A percentile compares a stretch with the other conserved stretches of the same genome.
phyloP scores from a whole-genome alignment of 2,888 invertebrate genomes.

The Plutella xylostella region DNA sequence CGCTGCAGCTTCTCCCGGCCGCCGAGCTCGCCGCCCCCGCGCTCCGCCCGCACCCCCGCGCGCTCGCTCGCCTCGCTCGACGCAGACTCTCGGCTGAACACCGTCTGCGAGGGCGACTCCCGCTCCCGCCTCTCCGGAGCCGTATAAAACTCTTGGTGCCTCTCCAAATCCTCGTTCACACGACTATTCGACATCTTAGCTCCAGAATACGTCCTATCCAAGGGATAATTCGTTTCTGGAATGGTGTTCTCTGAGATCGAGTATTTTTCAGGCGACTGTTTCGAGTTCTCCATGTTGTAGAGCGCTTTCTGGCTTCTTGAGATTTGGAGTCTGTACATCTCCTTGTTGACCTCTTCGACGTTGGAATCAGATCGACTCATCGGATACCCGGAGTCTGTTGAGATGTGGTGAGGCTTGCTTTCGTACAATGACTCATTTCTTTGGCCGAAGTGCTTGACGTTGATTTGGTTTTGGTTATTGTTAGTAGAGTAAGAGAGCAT shows the following conservation, averaged over 20 bases:
- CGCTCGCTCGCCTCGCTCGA: constrained; percentile 52
- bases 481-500: constrained; percentile 65
- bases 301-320: constrained; percentile 62
- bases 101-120: constrained; percentile 41
- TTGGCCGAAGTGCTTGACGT: constrained; percentile 62
- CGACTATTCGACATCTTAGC: constrained; percentile 58
- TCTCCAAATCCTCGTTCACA: constrained; percentile 56
- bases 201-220: constrained; percentile 57
- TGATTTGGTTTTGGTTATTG: constrained; percentile 56
- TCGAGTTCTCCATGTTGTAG: constrained; percentile 57
- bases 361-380: constrained; percentile 64
- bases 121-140: constrained; percentile 35
- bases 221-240: constrained; percentile 57
- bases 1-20: constrained; percentile 65
- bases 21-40: constrained; percentile 17
- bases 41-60: constrained; percentile 43
- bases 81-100: constrained; percentile 46
- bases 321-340: constrained; percentile 64
- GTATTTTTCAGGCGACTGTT: constrained; percentile 52
- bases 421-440: constrained; percentile 56
- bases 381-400: constrained; percentile 54
- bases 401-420: constrained; percentile 59
- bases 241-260: constrained; percentile 44
- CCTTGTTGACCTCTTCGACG: constrained; percentile 65
- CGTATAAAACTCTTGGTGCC: constrained; percentile 51